These are phyloP conservation scores for Drosophila pseudoobscura DNA, from an alignment of 1,140 invertebrate genomes.

Conservation along the genomic window DNA sequence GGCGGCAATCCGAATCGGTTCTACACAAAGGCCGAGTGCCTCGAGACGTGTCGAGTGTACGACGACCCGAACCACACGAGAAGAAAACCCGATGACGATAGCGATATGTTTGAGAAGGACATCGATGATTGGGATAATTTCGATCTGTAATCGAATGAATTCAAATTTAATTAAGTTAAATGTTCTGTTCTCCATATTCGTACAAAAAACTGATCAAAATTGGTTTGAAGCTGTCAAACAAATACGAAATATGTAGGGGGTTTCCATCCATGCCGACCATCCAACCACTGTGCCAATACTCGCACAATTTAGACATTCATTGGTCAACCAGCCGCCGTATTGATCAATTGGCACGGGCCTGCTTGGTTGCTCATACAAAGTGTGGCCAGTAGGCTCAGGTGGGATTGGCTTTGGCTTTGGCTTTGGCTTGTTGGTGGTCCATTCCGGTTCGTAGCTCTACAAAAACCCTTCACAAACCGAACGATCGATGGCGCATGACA, in stretches of 20 bases:
- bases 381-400: slow-evolving; percentile 1
- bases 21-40: slow-evolving; percentile 40
- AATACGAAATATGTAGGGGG: too few species aligned
- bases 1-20: slow-evolving; percentile 65
- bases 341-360: slow-evolving; percentile 51
- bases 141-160: slow-evolving; percentile 16
- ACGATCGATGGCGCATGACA: slow-evolving; percentile 45
- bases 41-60: slow-evolving; percentile 35
- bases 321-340: slow-evolving; percentile 24
- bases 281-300: slow-evolving; percentile 30
- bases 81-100: slow-evolving; percentile 6
- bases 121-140: slow-evolving; percentile 36
- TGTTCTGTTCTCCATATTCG: too few species aligned
- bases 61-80: slow-evolving; percentile 7
- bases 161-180: neutral
- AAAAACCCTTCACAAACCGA: slow-evolving; percentile 24
- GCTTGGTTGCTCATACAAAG: slow-evolving; percentile 2
- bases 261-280: too few species aligned
- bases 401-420: slow-evolving; percentile 11
- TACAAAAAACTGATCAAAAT: too few species aligned
- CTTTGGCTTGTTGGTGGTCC: slow-evolving; percentile 42
- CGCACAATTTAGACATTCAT: slow-evolving; percentile 53
- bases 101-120: slow-evolving; percentile 38
- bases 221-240: too few species aligned
- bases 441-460: slow-evolving; percentile 41